phyloP scores from a whole-genome alignment of 1,140 invertebrate genomes.

The Rhyzopertha dominica region DNA sequence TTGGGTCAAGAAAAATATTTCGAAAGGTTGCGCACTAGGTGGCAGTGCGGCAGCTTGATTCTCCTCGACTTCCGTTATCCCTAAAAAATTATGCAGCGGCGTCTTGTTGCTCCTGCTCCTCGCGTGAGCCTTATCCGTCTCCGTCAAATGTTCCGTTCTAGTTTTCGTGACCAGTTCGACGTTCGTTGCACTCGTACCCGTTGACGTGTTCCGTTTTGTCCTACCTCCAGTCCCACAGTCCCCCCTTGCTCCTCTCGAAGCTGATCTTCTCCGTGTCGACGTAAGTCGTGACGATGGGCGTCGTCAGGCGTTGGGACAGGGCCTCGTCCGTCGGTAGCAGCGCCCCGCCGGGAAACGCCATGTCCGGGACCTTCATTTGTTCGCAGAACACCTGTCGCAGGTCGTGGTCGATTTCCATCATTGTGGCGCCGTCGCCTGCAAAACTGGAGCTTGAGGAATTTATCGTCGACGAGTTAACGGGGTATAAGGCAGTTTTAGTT shows the following conservation, averaged over 20 bases:
- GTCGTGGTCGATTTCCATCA: conserved; percentile 94
- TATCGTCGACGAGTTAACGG: too few species aligned
- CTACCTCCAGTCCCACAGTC: conserved; percentile 92
- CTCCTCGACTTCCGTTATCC: conserved; percentile 70
- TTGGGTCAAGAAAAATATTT: too few species aligned
- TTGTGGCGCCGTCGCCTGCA: conserved; percentile 73
- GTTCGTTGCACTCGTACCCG: conserved; percentile 90
- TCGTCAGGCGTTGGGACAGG: conserved; percentile 69
- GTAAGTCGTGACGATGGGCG: conserved; percentile 86
- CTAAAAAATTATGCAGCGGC: conserved; percentile 83
- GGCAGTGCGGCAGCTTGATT: conserved; percentile 42
- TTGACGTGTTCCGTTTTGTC: conserved; percentile 89
- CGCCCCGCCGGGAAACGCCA: conserved; percentile 48
- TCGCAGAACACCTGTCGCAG: conserved; percentile 78
- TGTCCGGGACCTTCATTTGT: conserved; percentile 61
- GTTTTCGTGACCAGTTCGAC: conserved; percentile 96
- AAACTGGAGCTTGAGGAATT: too few species aligned
- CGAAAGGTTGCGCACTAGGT: too few species aligned
- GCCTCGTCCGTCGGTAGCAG: conserved; percentile 63
- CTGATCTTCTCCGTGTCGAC: conserved; percentile 97
- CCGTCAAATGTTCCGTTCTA: conserved; percentile 84
- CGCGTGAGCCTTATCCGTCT: conserved; percentile 77
- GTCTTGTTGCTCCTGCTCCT: conserved; percentile 48
- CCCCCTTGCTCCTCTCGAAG: conserved; percentile 94
- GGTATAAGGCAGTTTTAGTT: too few species aligned